Evolutionary conservation across 2,888 invertebrate species (phyloP), one percentile per base, ranked within the genome.

Genomic region (Leptopilina myrica): DNA sequence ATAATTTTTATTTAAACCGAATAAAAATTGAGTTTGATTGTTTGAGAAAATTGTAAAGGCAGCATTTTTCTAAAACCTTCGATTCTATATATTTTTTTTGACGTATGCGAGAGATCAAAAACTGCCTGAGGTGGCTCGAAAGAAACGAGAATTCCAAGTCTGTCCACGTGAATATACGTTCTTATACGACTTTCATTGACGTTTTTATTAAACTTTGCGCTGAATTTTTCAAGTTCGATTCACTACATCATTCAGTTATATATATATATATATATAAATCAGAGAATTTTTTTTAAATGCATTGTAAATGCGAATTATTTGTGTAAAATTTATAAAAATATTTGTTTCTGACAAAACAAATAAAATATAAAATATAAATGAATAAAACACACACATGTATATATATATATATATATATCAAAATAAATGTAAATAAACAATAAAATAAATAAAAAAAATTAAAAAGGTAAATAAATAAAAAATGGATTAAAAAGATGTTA

Each of bases 191-290:
- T 87, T 82, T 84, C 82, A 85, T 83, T 82, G 82, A 86, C 82
- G 85, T 85, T 86, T 49, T 84, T 75, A 79, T 87, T 87, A 87
- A 89, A 89, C 86, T 90, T 89, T 87, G 87, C 43, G 43, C 88
- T 86, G 85, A 84, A 86, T 87, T 86, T 83, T 84, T 85, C 84
- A 88, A 89, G 88, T 88, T 88, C 88, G 86, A 89, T 88, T 85
- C 87, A 86, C 87, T 87, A 86, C 85, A 84, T 87, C 87, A 88
- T 88, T 86, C 84, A 86, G 85, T 87, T 88, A 88, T 90, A 88
- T 33, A 33, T 33, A 20, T 20, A 20, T 20, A 20, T 20, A 20
- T 33, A 33, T 33, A 33, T 33, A 33, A 89, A 89, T 90, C 89
- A 87, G 81, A 80, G 80, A 80, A 33, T 33, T 33, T 33, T 33